phyloP scores from a whole-genome alignment of 2,113 vertebrate species.

The Misgurnus mizolepis region DNA sequence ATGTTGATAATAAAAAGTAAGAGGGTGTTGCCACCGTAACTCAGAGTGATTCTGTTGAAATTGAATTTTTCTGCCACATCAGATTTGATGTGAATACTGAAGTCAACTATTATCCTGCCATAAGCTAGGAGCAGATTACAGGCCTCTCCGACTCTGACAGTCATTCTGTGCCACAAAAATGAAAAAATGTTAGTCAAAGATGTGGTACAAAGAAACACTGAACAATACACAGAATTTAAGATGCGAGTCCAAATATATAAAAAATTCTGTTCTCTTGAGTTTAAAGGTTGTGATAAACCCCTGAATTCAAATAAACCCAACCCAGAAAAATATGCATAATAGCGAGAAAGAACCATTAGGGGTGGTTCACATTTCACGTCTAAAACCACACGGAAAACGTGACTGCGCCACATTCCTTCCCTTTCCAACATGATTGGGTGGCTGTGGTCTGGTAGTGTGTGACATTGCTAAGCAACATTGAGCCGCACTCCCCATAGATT shows the following conservation, averaged over 20 bases:
- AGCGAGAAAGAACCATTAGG: too few relatives aligned
- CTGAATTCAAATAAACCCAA: too few relatives aligned
- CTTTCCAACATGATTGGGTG: too few relatives aligned
- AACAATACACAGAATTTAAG: constrained; percentile 20
- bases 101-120: constrained; percentile 35
- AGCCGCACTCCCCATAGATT: too few relatives aligned
- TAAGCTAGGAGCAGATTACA: constrained; percentile 20
- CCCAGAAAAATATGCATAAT: too few relatives aligned
- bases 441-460: too few relatives aligned
- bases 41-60: constrained; percentile 19
- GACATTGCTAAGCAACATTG: too few relatives aligned
- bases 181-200: constrained; percentile 16
- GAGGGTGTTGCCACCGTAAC: neutral
- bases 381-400: too few relatives aligned
- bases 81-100: constrained; percentile 34
- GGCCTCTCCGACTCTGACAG: constrained; percentile 6
- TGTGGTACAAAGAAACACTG: constrained; percentile 5
- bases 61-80: constrained; percentile 5
- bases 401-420: too few relatives aligned
- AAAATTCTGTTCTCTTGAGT: neutral
- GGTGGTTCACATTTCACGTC: neutral
- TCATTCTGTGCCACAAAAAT: neutral
- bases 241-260: constrained; percentile 18
- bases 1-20: neutral
- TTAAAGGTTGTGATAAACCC: too few relatives aligned